phyloP scores from a whole-genome alignment of 2,888 invertebrate species.

The Psococerastis gibbosa region DNA sequence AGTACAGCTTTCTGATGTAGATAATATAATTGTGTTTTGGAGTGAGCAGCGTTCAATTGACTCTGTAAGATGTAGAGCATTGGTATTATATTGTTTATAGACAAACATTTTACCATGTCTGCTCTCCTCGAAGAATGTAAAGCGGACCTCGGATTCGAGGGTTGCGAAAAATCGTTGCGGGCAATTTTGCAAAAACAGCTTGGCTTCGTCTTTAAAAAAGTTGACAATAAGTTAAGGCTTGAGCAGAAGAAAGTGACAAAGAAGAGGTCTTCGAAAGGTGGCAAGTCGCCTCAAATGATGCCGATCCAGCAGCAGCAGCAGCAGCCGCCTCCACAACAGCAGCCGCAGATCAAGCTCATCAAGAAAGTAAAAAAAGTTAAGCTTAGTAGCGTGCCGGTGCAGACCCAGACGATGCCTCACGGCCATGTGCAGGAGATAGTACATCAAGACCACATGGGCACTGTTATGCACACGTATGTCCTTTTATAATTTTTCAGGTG shows the following conservation, averaged over 20 bases:
- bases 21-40: too few species aligned
- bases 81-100: constrained; percentile 1
- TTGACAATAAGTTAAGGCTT: constrained; percentile 8
- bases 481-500: too few species aligned
- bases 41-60: too few species aligned
- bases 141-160: constrained; percentile 8
- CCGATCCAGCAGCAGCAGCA: too few species aligned
- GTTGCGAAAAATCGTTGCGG: constrained; percentile 11
- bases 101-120: constrained; percentile 9
- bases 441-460: constrained; percentile 6
- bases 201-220: constrained; percentile 7
- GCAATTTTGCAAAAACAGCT: constrained; percentile 9
- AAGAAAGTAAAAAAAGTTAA: constrained; percentile 7
- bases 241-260: constrained; percentile 7
- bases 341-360: not conserved
- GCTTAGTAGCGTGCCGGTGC: constrained; percentile 4
- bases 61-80: too few species aligned
- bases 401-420: constrained; percentile 9
- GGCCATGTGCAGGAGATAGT: constrained; percentile 1
- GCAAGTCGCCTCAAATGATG: not conserved
- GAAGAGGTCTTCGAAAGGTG: not conserved
- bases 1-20: too few species aligned
- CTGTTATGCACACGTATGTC: constrained; percentile 8
- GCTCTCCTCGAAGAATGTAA: constrained; percentile 9
- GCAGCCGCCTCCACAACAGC: not conserved